Evolutionary conservation across 2,797 vertebrate species (phyloP), one percentile per base, ranked within the genome.

Genomic region (Coregonus ussuriensis): DNA sequence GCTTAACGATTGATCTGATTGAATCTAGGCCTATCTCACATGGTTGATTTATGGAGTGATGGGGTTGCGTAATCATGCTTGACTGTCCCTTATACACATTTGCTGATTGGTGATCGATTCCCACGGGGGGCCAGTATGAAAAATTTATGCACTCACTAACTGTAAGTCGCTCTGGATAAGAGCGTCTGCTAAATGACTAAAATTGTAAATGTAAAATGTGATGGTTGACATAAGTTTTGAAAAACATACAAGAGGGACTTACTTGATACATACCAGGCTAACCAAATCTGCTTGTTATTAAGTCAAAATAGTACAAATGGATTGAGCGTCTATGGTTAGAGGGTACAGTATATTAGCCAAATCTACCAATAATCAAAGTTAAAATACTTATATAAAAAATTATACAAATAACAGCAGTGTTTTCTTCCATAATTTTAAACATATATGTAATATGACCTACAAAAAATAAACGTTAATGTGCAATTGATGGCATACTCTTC

Each of bases 361-460:
- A 79, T 89, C 85, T 88, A 90, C 52, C 72, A 84, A 88, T 81
- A 82, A 87, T 88, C 78, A 83, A 85, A 86, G 87, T 88, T 91
- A 88, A 88, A 89, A 86, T 85, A 86, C 80, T 84, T 86, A 84
- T 81, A 81, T 88, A 78, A 73, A 78, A 33, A 82, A 73, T 69
- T 52, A 74, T 82, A 79, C 25, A 25, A 67, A 80, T 81, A 92
- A 90, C 78, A 84, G 75, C 80, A 86, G 85, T 90, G 89, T 88
- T 74, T 88, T 72, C 83, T 86, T 84, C 59, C 59, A 25, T 74
- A 77, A 74, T 86, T 90, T 75, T 66, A 85, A 88, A 91, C 89
- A 89, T 91, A 92, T 92, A 91, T 91, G 90, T 85, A 77, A 75
- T 84, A 86, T 86, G 84, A 90, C 88, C 91, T 91, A 90, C 72